phyloP scores from a whole-genome alignment of 2,797 vertebrate species.

The Ataeniobius toweri region DNA sequence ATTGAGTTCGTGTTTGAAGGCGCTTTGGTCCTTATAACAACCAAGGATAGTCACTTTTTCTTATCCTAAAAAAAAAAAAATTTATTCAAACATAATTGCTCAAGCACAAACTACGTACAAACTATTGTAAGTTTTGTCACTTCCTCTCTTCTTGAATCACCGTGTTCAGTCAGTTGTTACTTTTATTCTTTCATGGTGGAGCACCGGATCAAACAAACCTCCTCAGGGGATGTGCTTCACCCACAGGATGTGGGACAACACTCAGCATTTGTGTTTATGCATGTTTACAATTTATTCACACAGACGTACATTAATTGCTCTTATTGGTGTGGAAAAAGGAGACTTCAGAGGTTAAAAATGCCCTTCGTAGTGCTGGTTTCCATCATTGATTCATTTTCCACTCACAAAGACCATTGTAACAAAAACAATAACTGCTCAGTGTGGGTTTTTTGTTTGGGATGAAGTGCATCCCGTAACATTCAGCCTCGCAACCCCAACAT shows the following conservation, averaged over 20 bases:
- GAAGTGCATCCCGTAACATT: constrained; percentile 52
- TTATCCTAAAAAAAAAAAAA: constrained; percentile 55
- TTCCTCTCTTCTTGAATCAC: constrained; percentile 60
- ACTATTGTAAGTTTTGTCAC: constrained; percentile 56
- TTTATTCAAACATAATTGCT: constrained; percentile 62
- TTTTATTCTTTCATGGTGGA: constrained; percentile 53
- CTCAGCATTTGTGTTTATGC: constrained; percentile 45
- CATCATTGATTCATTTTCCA: constrained; percentile 42
- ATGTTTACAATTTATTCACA: constrained; percentile 9
- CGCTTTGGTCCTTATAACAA: constrained; percentile 71
- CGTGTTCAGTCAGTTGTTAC: constrained; percentile 64
- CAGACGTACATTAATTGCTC: constrained; percentile 11
- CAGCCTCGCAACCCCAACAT: constrained; percentile 52
- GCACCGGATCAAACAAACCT: constrained; percentile 71
- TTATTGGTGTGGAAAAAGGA: constrained; percentile 14
- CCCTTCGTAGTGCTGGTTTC: constrained; percentile 29
- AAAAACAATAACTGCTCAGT: constrained; percentile 46
- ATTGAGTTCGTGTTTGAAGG: constrained; percentile 67
- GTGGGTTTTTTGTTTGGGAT: constrained; percentile 41
- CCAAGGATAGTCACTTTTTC: constrained; percentile 46
- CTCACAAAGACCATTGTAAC: constrained; percentile 46
- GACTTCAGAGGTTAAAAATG: constrained; percentile 54
- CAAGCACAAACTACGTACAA: constrained; percentile 58
- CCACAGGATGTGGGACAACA: constrained; percentile 69
- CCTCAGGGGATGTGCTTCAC: constrained; percentile 65